Conservation (phyloP, 2,888 invertebrate species). For the Nesidiocoris tenuis region DNA sequence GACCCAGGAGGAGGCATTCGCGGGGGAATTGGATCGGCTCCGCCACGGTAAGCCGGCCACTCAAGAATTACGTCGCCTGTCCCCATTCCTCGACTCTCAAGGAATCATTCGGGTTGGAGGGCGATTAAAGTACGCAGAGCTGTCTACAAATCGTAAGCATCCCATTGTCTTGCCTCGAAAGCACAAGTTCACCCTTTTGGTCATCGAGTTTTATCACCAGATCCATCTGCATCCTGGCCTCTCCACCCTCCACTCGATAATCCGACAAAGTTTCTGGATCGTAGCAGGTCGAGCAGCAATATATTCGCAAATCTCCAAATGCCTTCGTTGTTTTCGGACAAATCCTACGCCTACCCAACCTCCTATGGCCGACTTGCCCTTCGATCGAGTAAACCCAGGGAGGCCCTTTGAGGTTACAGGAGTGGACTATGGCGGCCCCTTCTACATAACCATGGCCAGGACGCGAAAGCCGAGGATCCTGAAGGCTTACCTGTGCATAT, state of each 20-base stretch:
- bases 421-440: neutral
- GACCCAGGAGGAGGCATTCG: neutral
- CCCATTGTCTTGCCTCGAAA: constrained; percentile 43
- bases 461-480: constrained; percentile 28
- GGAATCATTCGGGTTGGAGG: constrained; percentile 47
- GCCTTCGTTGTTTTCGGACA: constrained; percentile 35
- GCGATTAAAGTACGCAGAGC: constrained; percentile 13
- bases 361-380: constrained; percentile 46
- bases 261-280: constrained; percentile 42
- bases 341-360: constrained; percentile 22
- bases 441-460: constrained; percentile 7
- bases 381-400: constrained; percentile 36
- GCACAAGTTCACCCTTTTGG: constrained; percentile 18
- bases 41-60: neutral
- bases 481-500: constrained; percentile 49
- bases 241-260: constrained; percentile 15
- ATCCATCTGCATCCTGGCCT: constrained; percentile 42
- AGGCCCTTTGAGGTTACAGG: constrained; percentile 38
- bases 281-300: constrained; percentile 29
- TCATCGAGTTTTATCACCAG: constrained; percentile 41
- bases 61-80: neutral
- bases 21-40: neutral
- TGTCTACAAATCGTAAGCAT: constrained; percentile 25
- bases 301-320: neutral
- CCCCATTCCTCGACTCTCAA: constrained; percentile 40